These are phyloP conservation scores for Volucella inanis DNA, from an alignment of 2,888 invertebrate species.

Conservation along the genomic window DNA sequence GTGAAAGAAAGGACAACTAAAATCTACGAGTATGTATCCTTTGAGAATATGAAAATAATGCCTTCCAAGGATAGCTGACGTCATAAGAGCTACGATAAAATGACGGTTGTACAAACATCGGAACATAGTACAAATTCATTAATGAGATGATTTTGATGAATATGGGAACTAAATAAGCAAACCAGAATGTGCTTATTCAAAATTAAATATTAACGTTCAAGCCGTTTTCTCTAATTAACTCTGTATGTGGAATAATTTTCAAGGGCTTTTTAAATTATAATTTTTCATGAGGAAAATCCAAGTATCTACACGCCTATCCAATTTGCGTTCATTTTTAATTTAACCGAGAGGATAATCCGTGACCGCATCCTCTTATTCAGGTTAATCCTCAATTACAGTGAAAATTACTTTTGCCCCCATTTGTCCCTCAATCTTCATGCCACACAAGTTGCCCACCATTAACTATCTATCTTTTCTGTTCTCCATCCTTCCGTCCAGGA, in stretches of 20 bases:
- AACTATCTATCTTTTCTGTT: not conserved
- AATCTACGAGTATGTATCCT: constrained; percentile 63
- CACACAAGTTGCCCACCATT: constrained; percentile 42
- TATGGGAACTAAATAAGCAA: constrained; percentile 8
- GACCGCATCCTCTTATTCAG: constrained; percentile 78
- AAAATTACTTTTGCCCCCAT: constrained; percentile 80
- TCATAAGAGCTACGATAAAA: constrained; percentile 53
- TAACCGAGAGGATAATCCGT: constrained; percentile 59
- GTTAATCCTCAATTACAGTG: constrained; percentile 83
- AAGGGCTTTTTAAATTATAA: constrained; percentile 55
- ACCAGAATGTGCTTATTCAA: constrained; percentile 62
- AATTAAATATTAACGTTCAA: constrained; percentile 58
- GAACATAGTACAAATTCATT: constrained; percentile 44
- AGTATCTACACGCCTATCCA: constrained; percentile 42
- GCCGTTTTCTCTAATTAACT: constrained; percentile 62
- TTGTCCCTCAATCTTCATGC: constrained; percentile 18
- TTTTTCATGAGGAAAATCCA: constrained; percentile 26
- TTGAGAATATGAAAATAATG: constrained; percentile 62
- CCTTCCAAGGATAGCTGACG: constrained; percentile 70
- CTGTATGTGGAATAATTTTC: constrained; percentile 40
- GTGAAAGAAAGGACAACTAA: constrained; percentile 23
- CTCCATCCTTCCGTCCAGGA: constrained; percentile 22
- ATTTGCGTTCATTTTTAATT: constrained; percentile 57
- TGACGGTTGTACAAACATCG: constrained; percentile 31
- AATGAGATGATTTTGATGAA: constrained; percentile 62